These are phyloP conservation scores for Ephialtes manifestator DNA, from an alignment of 2,888 invertebrate species.

Conservation along the genomic window DNA sequence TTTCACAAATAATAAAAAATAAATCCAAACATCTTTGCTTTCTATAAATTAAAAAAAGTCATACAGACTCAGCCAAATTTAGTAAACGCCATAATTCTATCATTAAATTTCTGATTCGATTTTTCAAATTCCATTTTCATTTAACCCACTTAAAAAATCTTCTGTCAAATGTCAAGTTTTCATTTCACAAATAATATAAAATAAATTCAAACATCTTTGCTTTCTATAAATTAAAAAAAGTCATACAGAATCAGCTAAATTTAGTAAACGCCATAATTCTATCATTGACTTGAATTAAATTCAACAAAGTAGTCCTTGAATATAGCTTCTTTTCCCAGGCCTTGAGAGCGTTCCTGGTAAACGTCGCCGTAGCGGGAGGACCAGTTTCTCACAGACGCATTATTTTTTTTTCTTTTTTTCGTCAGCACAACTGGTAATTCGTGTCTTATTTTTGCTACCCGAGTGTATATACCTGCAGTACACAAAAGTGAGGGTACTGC, in stretches of 20 bases:
- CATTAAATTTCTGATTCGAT: neutral
- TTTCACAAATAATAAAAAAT: neutral
- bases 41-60: neutral
- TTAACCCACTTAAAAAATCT: neutral
- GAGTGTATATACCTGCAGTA: constrained; percentile 24
- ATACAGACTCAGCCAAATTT: neutral
- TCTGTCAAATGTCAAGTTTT: neutral
- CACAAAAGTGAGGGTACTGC: constrained; percentile 7
- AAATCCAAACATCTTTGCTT: neutral
- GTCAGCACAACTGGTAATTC: constrained; percentile 39
- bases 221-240: neutral
- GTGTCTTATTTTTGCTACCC: constrained; percentile 32
- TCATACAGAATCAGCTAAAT: neutral
- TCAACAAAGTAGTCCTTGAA: constrained; percentile 24
- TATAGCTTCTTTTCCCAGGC: constrained; percentile 8
- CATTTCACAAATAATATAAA: neutral
- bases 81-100: neutral
- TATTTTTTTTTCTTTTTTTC: constrained; percentile 9
- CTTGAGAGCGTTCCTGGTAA: constrained; percentile 35
- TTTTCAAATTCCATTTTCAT: no score
- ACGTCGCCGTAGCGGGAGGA: constrained; percentile 27
- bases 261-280: neutral
- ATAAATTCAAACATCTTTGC: neutral
- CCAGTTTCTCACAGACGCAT: constrained; percentile 17
- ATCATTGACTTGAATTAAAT: neutral